phyloP scores from a whole-genome alignment of 1,140 invertebrate species.

The Pseudomyrmex pallidus region DNA sequence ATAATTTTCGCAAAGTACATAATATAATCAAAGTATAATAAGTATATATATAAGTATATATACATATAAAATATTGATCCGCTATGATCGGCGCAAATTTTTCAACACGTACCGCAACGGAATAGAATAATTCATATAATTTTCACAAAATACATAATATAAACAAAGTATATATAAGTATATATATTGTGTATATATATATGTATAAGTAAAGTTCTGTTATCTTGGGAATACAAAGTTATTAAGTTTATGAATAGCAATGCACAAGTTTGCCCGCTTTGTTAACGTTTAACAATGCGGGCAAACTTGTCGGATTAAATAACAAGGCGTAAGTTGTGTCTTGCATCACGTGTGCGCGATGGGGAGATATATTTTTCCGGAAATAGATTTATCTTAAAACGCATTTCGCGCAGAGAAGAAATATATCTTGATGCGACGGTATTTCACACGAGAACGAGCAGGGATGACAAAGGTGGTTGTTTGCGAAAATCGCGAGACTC shows the following conservation, averaged over 20 bases:
- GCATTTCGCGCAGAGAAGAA: constrained; percentile 19
- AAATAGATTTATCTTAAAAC: constrained; percentile 26
- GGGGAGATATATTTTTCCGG: background rate
- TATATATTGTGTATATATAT: too few species aligned
- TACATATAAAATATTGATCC: constrained; percentile 22
- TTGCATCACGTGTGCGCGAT: background rate
- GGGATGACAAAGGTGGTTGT: constrained; percentile 31
- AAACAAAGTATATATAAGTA: too few species aligned
- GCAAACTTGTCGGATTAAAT: constrained; percentile 8
- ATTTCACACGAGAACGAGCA: constrained; percentile 33
- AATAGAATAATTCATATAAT: background rate
- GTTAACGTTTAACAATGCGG: background rate
- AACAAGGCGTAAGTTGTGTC: background rate
- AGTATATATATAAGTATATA: too few species aligned
- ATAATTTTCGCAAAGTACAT: too few species aligned
- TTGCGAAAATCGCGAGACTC: constrained; percentile 19
- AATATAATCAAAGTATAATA: too few species aligned
- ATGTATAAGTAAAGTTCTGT: constrained; percentile 6
- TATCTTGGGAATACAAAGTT: constrained; percentile 1
- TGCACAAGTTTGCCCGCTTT: background rate
- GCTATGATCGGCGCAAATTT: constrained; percentile 46
- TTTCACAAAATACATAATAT: too few species aligned
- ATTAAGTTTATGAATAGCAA: constrained; percentile 16
- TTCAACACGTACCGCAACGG: background rate
- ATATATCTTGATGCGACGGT: constrained; percentile 17